phyloP scores from a whole-genome alignment of 2,113 vertebrate genomes.

The human (Homo sapiens) region GRCh38 chr4:181329501-181330000 shows the following conservation, averaged over 20 bases:
- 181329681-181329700: not conserved
- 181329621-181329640: not conserved
- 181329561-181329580: not conserved
- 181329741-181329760: not conserved
- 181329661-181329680: not conserved
- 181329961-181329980: not conserved
- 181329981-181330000: not conserved
- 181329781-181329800: not conserved
- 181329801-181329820: not conserved
- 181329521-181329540: not conserved
- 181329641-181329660: not conserved
- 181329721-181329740: not conserved
- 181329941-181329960: not conserved
- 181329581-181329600: not conserved
- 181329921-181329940: not conserved
- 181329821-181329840: not conserved
- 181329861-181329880: not conserved
- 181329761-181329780: not conserved
- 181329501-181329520: not conserved
- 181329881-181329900: not conserved
- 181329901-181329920: not conserved
- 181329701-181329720: not conserved
- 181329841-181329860: not conserved
- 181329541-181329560: not conserved
- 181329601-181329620: not conserved